Conservation (phyloP, 2,888 invertebrate species). For the Listrodromus nycthemerus region DNA sequence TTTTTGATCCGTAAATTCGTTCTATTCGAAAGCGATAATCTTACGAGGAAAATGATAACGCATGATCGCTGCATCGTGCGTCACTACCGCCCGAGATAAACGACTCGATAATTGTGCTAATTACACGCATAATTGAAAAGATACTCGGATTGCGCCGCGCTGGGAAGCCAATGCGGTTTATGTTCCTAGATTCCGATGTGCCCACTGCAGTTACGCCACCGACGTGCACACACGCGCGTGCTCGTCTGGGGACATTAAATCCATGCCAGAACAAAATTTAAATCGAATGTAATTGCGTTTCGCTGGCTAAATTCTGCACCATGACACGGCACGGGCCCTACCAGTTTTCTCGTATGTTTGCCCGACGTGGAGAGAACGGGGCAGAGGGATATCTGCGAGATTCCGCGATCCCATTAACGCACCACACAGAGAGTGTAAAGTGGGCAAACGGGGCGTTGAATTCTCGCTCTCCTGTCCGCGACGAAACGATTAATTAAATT, state of each 20-base stretch:
- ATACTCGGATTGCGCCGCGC: conserved; percentile 21
- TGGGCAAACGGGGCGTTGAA: conserved; percentile 44
- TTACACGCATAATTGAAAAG: conserved; percentile 62
- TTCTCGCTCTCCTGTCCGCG: conserved; percentile 28
- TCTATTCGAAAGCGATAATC: not conserved
- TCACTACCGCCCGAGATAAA: conserved; percentile 8
- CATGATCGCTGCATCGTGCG: not conserved
- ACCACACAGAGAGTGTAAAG: not conserved
- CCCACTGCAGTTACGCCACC: not conserved
- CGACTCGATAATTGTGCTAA: conserved; percentile 55
- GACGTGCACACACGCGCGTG: not conserved
- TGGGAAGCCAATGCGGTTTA: conserved; percentile 13
- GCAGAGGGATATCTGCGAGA: conserved; percentile 21
- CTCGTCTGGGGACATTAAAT: conserved; percentile 45
- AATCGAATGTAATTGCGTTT: conserved; percentile 60
- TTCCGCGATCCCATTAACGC: conserved; percentile 37
- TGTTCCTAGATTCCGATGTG: conserved; percentile 16
- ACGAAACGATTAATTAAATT: conserved; percentile 65
- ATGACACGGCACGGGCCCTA: conserved; percentile 13
- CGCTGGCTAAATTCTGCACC: conserved; percentile 38
- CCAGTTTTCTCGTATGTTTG: conserved; percentile 34
- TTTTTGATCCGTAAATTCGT: too few species aligned
- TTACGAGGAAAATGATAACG: too few species aligned
- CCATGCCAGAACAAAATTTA: conserved; percentile 55
- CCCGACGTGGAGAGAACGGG: too few species aligned